Conservation (phyloP, 1,140 invertebrate species). For the Pachypeltis micranthus region DNA sequence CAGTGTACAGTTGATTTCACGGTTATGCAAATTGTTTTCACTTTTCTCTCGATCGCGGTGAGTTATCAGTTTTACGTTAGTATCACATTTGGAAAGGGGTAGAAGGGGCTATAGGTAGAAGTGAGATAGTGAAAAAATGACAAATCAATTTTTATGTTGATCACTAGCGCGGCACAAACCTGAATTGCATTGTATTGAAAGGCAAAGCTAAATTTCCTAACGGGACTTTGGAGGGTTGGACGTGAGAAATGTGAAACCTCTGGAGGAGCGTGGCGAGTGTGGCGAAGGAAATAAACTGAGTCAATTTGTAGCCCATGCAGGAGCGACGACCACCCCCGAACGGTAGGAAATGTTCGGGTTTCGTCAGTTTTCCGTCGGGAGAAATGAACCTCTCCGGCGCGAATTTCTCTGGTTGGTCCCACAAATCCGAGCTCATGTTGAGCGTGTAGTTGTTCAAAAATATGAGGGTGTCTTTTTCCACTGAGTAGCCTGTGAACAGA, state of each 20-base stretch:
- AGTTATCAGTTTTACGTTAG: background rate
- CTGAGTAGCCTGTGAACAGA: constrained; percentile 41
- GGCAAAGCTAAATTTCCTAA: constrained; percentile 30
- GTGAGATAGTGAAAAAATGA: too few species aligned
- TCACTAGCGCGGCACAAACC: constrained; percentile 20
- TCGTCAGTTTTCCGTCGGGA: constrained; percentile 32
- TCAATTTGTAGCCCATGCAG: constrained; percentile 77
- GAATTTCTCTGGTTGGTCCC: constrained; percentile 59
- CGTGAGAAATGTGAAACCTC: constrained; percentile 23
- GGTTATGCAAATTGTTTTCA: background rate
- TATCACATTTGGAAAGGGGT: background rate
- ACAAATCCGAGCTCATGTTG: constrained; percentile 60
- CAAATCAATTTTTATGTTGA: background rate
- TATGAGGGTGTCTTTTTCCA: constrained; percentile 67
- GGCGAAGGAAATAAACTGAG: constrained; percentile 60
- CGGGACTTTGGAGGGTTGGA: constrained; percentile 24
- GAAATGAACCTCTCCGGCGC: constrained; percentile 60
- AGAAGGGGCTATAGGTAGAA: background rate
- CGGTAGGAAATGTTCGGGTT: constrained; percentile 62
- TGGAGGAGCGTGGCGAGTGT: constrained; percentile 54
- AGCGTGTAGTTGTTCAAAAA: constrained; percentile 82
- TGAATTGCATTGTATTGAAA: constrained; percentile 28
- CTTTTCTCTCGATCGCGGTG: background rate
- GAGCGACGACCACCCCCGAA: constrained; percentile 77
- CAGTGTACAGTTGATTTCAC: background rate